Base-by-base conservation (phyloP, 2,797 vertebrate species). In the Melanotaenia parkinsoni region DNA sequence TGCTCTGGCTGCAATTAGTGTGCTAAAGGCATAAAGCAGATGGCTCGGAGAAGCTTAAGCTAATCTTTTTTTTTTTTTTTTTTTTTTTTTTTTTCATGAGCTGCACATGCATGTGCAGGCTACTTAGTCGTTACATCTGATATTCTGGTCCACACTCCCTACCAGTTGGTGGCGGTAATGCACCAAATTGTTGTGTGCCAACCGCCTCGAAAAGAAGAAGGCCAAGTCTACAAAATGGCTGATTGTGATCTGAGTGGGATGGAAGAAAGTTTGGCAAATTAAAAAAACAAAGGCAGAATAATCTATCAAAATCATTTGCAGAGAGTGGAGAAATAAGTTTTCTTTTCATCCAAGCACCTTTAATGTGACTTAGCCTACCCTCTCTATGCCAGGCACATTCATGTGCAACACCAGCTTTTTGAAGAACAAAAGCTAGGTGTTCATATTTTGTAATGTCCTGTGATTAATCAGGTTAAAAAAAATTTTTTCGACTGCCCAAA, bases 21-120 rank as follows among this genome's bases (percentile, higher is more conserved):
- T 62, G 79, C 75, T 78, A 69, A 54, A 73, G 68, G 72, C 67
- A 72, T 61, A 84, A 85, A 88, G 64, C 84, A 91, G 83, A 88
- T 84, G 86, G 78, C 63, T 66, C 64, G 24, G 63, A 70, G 72
- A 72, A 72, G 76, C 88, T 88, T 85, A 67, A 65, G 70, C 76
- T 79, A 77, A 85, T 81, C 77, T 83, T 82, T 87, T 84, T 63
- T 80, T 76, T 70, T 22, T 20, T 57, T 57, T 28, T 28, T 2
- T 28, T 24, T 62, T 6, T 38, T 63, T 58, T 72, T 76, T 70
- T n/a, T 20, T 59, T 32, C n/a, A 58, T 59, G 57, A 67, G 67
- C 65, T 24, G 38, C 33, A 74, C 60, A 81, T 0, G 38, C 45
- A 77, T 75, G 47, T 22, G 47, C 47, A 22, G 2, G n/a, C 47